Evolutionary conservation across 2,888 invertebrate species (phyloP).

Genomic region (Orchesellides sinensis): DNA sequence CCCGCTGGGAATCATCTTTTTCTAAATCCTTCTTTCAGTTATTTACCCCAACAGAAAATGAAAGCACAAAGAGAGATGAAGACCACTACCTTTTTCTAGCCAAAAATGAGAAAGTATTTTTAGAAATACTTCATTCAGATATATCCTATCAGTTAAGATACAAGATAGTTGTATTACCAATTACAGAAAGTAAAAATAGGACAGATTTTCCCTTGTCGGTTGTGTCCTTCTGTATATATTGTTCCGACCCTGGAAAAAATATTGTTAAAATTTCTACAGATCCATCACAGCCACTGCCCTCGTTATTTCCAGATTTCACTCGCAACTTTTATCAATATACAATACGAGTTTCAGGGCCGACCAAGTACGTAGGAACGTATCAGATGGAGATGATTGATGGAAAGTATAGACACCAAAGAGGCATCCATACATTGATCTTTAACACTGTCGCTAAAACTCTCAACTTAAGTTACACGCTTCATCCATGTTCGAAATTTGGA

Average conservation of each 20-base stretch:
- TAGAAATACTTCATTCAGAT: not conserved
- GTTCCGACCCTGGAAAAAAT: not conserved
- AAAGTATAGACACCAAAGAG: slow-evolving; percentile 24
- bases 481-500: slow-evolving; percentile 32
- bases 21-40: not conserved
- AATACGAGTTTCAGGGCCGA: slow-evolving; percentile 27
- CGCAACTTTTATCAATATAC: slow-evolving; percentile 1
- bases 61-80: slow-evolving; percentile 7
- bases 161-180: not conserved
- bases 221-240: not conserved
- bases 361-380: slow-evolving; percentile 17
- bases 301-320: slow-evolving; percentile 42
- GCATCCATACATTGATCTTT: slow-evolving; percentile 15
- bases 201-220: not conserved
- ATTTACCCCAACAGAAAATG: not conserved
- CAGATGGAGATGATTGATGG: slow-evolving; percentile 23
- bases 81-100: slow-evolving; percentile 31
- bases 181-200: not conserved
- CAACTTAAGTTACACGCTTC: slow-evolving; percentile 24
- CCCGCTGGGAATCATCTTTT: not conserved
- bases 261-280: not conserved
- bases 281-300: not conserved
- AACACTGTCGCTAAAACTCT: slow-evolving; percentile 6
- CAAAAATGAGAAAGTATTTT: not conserved
- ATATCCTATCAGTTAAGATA: not conserved